Percentiles rank a stretch among this genome's conserved stretches.
These are phyloP conservation scores for Orius laevigatus DNA, from an alignment of 1,140 invertebrate species.

Conservation along the genomic window DNA sequence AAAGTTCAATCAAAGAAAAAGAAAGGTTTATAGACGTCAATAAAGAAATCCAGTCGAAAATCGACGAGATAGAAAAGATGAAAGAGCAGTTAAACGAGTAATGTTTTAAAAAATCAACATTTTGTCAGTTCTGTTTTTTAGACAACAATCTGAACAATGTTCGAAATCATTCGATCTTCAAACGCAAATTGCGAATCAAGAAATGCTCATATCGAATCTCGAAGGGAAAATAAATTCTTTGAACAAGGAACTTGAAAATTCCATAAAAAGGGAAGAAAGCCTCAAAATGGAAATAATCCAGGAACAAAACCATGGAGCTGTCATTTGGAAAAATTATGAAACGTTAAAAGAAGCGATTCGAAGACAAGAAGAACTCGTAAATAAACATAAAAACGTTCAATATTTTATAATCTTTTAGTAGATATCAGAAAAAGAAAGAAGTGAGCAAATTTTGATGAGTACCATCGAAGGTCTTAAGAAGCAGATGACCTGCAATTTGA, in stretches of 20 bases:
- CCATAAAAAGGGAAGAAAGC: neutral
- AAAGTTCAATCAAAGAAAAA: neutral
- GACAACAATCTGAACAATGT: neutral
- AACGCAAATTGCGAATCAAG: neutral
- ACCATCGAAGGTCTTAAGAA: neutral
- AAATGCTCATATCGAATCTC: neutral
- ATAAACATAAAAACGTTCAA: too few species aligned
- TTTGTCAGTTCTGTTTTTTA: neutral
- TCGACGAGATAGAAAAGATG: too few species aligned
- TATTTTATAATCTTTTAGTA: neutral
- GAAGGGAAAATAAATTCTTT: neutral
- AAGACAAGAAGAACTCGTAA: neutral
- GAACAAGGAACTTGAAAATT: neutral
- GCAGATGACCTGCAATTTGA: neutral
- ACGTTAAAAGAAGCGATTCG: neutral
- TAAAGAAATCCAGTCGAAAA: too few species aligned
- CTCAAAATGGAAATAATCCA: neutral
- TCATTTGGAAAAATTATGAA: constrained; percentile 3
- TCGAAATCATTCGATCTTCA: neutral
- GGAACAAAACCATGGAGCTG: neutral
- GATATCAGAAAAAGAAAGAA: neutral
- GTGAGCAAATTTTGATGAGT: neutral
- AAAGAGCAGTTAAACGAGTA: too few species aligned
- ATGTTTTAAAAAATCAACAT: too few species aligned
- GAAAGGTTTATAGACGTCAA: neutral